Base-by-base conservation (phyloP, 1,140 invertebrate genomes). In the Lordiphosa mommai region DNA sequence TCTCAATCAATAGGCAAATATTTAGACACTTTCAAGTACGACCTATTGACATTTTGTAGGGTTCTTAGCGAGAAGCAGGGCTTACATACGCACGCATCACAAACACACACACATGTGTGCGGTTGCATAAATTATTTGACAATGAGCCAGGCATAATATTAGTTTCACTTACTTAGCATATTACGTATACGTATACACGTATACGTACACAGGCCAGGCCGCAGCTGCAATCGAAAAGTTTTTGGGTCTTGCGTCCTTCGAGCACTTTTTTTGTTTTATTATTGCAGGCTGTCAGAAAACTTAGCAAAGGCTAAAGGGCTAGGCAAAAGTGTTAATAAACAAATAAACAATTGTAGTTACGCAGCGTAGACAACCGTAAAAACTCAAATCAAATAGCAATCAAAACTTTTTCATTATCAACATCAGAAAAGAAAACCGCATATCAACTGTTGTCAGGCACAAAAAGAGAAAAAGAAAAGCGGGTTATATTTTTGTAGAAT, bases 341-440 rank as follows among this genome's bases (percentile, higher is more conserved):
- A 37, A 46, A 49, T 64, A 53, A 32, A 36, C 30, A 29, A 20
- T 40, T 38, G 57, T 55, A 64, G 65, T 29, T 80, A 79, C 69
- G 74, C 70, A 61, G 55, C 43, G 50, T 63, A 38, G 52, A 47
- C 48, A 57, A 74, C 74, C 65, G 66, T n/a, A n/a, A 74, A 70
- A 74, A 82, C 76, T 74, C 76, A 74, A 82, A 70, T 79, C 70
- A 79, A 79, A 79, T 79, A 82, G 76, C 74, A 79, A 79, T 79
- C 74, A 82, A 82, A 79, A 79, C 59, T 82, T 79, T 72, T 79
- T 74, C 74, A 79, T 79, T 79, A 82, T 79, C 70, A 72, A 72
- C 57, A 77, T 41, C 59, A 46, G 60, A 70, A 70, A 41, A 33
- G 38, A 51, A 73, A 72, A 73, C 70, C 74, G 74, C 73, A 79